Conservation (phyloP, 2,113 vertebrate species). For the Athene cunicularia region DNA sequence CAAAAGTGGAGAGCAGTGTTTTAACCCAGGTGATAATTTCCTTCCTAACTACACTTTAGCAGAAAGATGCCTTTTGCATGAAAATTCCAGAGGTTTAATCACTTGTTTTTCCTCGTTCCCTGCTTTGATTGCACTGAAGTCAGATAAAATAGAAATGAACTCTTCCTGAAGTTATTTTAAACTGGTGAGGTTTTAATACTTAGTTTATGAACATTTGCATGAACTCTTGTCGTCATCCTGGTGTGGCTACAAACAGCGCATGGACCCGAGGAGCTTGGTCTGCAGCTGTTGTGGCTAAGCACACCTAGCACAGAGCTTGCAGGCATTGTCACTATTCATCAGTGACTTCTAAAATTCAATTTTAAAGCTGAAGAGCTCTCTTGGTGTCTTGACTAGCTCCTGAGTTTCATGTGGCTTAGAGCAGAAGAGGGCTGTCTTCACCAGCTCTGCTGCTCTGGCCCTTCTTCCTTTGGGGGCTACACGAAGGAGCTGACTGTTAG, state of each 20-base stretch:
- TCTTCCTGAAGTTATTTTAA: not conserved
- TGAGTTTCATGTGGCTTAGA: not conserved
- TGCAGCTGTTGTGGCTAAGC: not conserved
- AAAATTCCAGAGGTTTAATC: not conserved
- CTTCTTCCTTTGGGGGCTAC: not conserved
- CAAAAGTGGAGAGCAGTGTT: not conserved
- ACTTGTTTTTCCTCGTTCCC: rapidly evolving
- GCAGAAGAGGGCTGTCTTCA: not conserved
- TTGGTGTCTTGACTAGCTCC: not conserved
- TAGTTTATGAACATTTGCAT: not conserved
- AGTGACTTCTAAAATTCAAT: not conserved
- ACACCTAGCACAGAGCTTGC: not conserved
- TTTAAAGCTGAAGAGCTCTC: not conserved
- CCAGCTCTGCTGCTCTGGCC: not conserved
- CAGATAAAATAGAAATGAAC: not conserved
- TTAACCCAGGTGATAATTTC: not conserved
- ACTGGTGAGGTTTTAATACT: not conserved
- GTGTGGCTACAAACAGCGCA: not conserved
- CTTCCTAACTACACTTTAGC: not conserved
- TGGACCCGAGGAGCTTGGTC: rapidly evolving
- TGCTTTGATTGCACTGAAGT: not conserved
- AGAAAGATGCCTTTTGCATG: not conserved
- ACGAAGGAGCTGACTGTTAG: constrained; percentile 38
- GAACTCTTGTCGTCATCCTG: not conserved
- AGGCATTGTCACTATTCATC: not conserved